phyloP scores from a whole-genome alignment of 2,888 invertebrate genomes.

The Lasioglossum calceatum region DNA sequence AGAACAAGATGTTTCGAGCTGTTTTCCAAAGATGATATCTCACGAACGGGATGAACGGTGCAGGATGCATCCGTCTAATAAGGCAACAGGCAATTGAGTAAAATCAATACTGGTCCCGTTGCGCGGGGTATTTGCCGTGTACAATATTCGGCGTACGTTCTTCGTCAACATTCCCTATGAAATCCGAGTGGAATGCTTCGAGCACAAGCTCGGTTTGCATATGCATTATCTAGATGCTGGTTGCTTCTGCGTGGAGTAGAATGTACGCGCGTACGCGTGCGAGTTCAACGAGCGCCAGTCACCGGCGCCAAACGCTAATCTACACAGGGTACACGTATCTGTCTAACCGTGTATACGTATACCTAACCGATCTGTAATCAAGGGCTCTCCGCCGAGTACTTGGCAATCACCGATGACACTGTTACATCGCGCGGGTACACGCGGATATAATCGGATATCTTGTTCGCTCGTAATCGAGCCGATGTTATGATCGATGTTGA shows the following conservation, averaged over 20 bases:
- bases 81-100: neutral
- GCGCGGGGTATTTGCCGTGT: neutral
- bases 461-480: slow-evolving; percentile 3
- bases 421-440: slow-evolving; percentile 8
- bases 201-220: slow-evolving; percentile 35
- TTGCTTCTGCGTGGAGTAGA: slow-evolving; percentile 31
- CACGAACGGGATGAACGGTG: neutral
- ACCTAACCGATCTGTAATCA: slow-evolving; percentile 44
- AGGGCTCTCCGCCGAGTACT: neutral
- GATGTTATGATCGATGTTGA: slow-evolving; percentile 16
- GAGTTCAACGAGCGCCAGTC: slow-evolving; percentile 50
- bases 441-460: slow-evolving; percentile 20
- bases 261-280: slow-evolving; percentile 44
- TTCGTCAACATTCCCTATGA: slow-evolving; percentile 41
- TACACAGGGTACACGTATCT: slow-evolving; percentile 12
- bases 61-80: neutral
- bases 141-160: neutral
- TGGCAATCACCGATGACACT: slow-evolving; percentile 10
- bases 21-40: neutral
- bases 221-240: slow-evolving; percentile 40
- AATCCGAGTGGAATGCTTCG: slow-evolving; percentile 46
- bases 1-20: neutral
- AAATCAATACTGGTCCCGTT: slow-evolving; percentile 5
- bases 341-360: slow-evolving; percentile 35
- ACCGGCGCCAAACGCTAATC: slow-evolving; percentile 43